Conservation (phyloP, 2,888 invertebrate genomes). For the Mactromeris polynyma region DNA sequence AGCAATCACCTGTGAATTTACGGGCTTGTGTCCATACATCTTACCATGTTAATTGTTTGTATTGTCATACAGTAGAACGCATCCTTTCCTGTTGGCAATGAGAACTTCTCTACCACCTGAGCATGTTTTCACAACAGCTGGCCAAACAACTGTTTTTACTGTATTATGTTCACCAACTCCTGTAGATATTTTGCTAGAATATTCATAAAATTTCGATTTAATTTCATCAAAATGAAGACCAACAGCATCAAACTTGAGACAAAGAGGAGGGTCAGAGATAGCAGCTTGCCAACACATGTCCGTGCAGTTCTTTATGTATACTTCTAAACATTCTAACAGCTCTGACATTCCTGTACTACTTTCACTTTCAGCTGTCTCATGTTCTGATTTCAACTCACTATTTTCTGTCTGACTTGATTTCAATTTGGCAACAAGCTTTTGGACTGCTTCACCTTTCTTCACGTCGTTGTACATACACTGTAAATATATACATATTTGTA, state of each 20-base stretch:
- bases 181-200: background rate
- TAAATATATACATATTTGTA: background rate
- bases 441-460: background rate
- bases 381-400: background rate
- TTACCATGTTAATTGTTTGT: background rate
- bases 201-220: background rate
- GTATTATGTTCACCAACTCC: background rate
- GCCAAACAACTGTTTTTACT: constrained; percentile 26
- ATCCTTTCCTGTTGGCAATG: constrained; percentile 26
- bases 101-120: constrained; percentile 18
- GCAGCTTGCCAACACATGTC: constrained; percentile 24
- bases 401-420: background rate
- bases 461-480: background rate
- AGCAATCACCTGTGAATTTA: no score
- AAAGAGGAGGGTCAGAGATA: constrained; percentile 26
- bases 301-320: background rate
- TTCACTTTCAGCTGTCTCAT: background rate
- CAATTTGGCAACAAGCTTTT: background rate
- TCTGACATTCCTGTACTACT: background rate
- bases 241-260: constrained; percentile 14
- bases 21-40: background rate
- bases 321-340: background rate
- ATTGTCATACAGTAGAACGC: constrained; percentile 12
- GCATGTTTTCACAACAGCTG: constrained; percentile 11
- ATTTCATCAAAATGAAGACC: background rate